phyloP scores from a whole-genome alignment of 2,113 vertebrate genomes.

The Perccottus glenii region DNA sequence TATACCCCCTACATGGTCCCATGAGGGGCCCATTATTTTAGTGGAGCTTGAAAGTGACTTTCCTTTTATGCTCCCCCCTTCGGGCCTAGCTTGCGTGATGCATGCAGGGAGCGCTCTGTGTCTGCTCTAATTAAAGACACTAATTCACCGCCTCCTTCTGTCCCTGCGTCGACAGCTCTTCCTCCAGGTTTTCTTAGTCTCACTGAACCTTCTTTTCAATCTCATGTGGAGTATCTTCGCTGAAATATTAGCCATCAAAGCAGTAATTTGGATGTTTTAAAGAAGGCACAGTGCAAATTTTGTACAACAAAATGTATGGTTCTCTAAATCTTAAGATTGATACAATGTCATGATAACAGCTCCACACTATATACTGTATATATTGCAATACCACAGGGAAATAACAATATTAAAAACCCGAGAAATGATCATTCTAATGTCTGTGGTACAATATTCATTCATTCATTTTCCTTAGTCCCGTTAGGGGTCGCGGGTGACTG shows the following conservation, averaged over 20 bases:
- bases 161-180: slow-evolving; percentile 28
- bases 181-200: slow-evolving; percentile 31
- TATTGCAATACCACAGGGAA: too few species aligned
- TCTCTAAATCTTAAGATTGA: too few species aligned
- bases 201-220: slow-evolving; percentile 23
- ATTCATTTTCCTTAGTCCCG: too few species aligned
- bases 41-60: slow-evolving; percentile 75
- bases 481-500: too few species aligned
- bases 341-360: too few species aligned
- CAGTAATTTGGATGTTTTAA: not conserved
- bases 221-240: not conserved
- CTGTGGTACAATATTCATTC: too few species aligned
- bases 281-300: not conserved
- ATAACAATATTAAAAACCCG: too few species aligned
- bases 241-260: not conserved
- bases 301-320: too few species aligned
- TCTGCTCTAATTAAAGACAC: slow-evolving; percentile 64
- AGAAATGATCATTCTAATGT: too few species aligned
- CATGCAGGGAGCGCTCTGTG: slow-evolving; percentile 43
- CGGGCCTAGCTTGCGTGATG: slow-evolving; percentile 52
- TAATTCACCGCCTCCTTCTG: slow-evolving; percentile 44
- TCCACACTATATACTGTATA: too few species aligned
- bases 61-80: slow-evolving; percentile 50
- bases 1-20: slow-evolving; percentile 41
- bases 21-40: slow-evolving; percentile 57